Percentiles rank a stretch among this genome's conserved stretches.
These are phyloP conservation scores for Colletes latitarsis DNA, from an alignment of 1,140 invertebrate genomes.

Conservation along the genomic window DNA sequence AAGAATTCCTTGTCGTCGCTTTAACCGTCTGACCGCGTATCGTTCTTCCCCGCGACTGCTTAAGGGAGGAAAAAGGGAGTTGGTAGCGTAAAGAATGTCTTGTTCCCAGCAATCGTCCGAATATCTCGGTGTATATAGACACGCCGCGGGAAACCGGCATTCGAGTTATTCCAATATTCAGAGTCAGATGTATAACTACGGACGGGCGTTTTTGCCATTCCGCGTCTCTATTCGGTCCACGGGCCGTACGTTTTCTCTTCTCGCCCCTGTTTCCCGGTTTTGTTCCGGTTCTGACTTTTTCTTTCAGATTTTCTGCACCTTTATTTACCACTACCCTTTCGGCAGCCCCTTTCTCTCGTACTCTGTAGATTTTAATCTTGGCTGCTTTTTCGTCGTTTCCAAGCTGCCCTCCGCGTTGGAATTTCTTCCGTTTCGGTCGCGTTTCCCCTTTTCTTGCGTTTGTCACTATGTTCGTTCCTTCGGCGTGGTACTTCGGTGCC, in stretches of 20 bases:
- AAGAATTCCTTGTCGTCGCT: conserved; percentile 67
- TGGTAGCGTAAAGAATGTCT: conserved; percentile 72
- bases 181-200: conserved; percentile 74
- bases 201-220: conserved; percentile 37
- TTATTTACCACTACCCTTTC: neutral
- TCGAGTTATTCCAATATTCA: conserved; percentile 77
- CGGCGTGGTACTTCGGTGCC: conserved; percentile 10
- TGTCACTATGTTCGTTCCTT: conserved; percentile 8
- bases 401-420: neutral
- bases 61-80: conserved; percentile 26
- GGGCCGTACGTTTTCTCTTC: neutral
- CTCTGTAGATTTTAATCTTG: conserved; percentile 41
- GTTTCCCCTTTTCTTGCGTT: conserved; percentile 22
- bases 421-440: neutral
- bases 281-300: conserved; percentile 9
- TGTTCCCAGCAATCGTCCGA: conserved; percentile 70
- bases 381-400: conserved; percentile 11
- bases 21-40: conserved; percentile 41
- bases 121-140: conserved; percentile 64
- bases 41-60: conserved; percentile 26
- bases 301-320: conserved; percentile 21
- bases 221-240: neutral
- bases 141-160: conserved; percentile 63
- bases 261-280: neutral
- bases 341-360: neutral